phyloP scores from a whole-genome alignment of 1,140 invertebrate species.

The Babylonia areolata region DNA sequence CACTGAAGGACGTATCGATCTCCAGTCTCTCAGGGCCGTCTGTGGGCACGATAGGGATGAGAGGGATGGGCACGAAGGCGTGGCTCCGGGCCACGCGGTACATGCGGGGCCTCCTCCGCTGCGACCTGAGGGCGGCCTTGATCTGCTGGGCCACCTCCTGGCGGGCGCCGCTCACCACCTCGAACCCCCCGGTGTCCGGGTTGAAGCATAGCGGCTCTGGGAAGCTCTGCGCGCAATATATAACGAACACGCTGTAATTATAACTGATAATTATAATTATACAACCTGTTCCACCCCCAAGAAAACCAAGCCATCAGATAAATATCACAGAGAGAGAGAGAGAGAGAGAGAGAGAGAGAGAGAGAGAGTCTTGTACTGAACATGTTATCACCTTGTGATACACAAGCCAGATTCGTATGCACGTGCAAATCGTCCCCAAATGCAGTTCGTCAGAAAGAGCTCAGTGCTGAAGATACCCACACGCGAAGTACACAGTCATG shows the following conservation, averaged over 20 bases:
- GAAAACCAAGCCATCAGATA: slow-evolving; percentile 72
- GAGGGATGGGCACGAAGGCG: slow-evolving; percentile 68
- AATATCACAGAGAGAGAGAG: slow-evolving; percentile 71
- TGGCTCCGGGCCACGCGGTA: slow-evolving; percentile 66
- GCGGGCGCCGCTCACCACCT: slow-evolving; percentile 68
- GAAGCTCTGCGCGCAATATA: slow-evolving; percentile 60
- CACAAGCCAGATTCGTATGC: too few species aligned
- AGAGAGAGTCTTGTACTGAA: too few species aligned
- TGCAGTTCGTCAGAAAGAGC: too few species aligned
- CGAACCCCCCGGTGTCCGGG: slow-evolving; percentile 72
- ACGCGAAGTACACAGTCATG: too few species aligned
- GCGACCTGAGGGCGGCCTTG: slow-evolving; percentile 69
- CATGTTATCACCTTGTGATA: too few species aligned
- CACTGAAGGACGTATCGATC: slow-evolving; percentile 71
- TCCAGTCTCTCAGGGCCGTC: slow-evolving; percentile 60
- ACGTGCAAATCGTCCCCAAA: too few species aligned
- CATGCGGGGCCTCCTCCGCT: slow-evolving; percentile 59
- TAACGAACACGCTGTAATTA: too few species aligned
- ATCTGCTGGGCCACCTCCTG: slow-evolving; percentile 71
- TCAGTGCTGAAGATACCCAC: too few species aligned
- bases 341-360: slow-evolving; percentile 57
- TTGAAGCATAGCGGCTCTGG: slow-evolving; percentile 73
- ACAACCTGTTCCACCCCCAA: slow-evolving; percentile 65
- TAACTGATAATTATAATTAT: too few species aligned
- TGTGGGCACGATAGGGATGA: slow-evolving; percentile 70